Evolutionary conservation across 1,140 invertebrate species (phyloP), one percentile per base, ranked within the genome.

Genomic region (Drosophila gunungcola): DNA sequence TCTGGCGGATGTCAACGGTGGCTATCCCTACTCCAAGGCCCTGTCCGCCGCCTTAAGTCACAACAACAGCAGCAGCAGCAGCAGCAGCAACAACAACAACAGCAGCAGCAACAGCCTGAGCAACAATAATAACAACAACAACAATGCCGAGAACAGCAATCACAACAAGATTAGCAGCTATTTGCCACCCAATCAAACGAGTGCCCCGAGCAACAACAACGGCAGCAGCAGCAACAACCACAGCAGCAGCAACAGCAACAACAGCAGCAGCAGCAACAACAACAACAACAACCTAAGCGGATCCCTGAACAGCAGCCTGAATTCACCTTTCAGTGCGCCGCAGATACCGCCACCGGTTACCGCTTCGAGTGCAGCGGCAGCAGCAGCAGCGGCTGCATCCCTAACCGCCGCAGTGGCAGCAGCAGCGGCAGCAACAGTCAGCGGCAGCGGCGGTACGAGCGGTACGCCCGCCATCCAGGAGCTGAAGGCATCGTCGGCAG

Each of bases 1-100:
- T 2, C 94, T 98, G 61, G 96, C 97, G 39, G 97, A 98, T 90
- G 97, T 97, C 42, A 95, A 95, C 39, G 95, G 90, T 4, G 79
- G 93, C 0, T 89, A 89, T 80, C 84, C 84, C 16, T 84, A 84
- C 45, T 65, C 82, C 10, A 85, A 86, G 72, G 64, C 86, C 0
- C 60, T 89, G 0, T 89, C 84, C 0, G 85, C 84, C 6, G 85
- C 83, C 9, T 51, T 90, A 4, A 90, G 55, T 41, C 64, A 78
- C 74, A 81, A 92, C 81, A 93, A 93, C 79, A 90, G 64, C 13
- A 75, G 41, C 36, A 80, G 46, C 45, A 81, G n/a, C n/a, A n/a
- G n/a, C n/a, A n/a, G n/a, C n/a, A 78, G 29, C 36, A 57, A 32
- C 25, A 51, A 53, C 73, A 62, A 21, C 32, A 55, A 10, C 49